Evolutionary conservation across 2,797 vertebrate genomes (phyloP).

Genomic region (Myripristis murdjan): DNA sequence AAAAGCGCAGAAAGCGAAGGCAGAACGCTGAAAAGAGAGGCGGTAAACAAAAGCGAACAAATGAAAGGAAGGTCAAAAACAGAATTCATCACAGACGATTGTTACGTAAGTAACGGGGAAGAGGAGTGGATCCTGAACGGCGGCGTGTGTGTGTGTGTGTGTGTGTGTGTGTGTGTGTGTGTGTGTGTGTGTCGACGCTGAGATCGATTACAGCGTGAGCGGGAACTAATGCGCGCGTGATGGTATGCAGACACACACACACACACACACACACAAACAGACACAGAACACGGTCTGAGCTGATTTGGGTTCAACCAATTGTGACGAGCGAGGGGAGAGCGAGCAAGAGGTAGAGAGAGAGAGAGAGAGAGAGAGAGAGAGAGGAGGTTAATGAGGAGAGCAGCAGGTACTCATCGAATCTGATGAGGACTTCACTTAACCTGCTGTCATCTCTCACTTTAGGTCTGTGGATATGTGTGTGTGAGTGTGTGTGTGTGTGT

Average conservation of each 20-base stretch:
- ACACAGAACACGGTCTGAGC: slow-evolving; percentile 1
- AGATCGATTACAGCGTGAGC: slow-evolving; percentile 28
- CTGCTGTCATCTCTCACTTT: slow-evolving; percentile 53
- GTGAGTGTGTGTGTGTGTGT: slow-evolving; percentile 25
- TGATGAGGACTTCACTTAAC: slow-evolving; percentile 78
- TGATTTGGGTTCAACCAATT: slow-evolving; percentile 8
- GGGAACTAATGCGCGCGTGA: slow-evolving; percentile 19
- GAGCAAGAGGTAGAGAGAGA: slow-evolving; percentile 11
- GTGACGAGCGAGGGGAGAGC: neutral
- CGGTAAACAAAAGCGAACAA: too few species aligned
- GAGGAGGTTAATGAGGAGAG: slow-evolving; percentile 62
- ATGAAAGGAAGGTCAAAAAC: too few species aligned
- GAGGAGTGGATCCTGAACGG: too few species aligned
- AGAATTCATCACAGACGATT: too few species aligned
- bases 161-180: too few species aligned
- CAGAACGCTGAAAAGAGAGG: too few species aligned
- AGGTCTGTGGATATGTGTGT: slow-evolving; percentile 41
- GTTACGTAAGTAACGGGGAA: too few species aligned
- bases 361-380: slow-evolving; percentile 44
- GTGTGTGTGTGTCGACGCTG: neutral
- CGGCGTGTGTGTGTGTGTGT: too few species aligned
- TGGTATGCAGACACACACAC: slow-evolving; percentile 11
- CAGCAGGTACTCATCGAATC: slow-evolving; percentile 70
- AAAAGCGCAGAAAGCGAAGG: too few species aligned
- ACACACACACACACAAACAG: neutral